A percentile compares a stretch with the other conserved stretches of the same genome.
Evolutionary conservation across 2,888 invertebrate genomes (phyloP).

Genomic region (Noctuana brunneofusca): DNA sequence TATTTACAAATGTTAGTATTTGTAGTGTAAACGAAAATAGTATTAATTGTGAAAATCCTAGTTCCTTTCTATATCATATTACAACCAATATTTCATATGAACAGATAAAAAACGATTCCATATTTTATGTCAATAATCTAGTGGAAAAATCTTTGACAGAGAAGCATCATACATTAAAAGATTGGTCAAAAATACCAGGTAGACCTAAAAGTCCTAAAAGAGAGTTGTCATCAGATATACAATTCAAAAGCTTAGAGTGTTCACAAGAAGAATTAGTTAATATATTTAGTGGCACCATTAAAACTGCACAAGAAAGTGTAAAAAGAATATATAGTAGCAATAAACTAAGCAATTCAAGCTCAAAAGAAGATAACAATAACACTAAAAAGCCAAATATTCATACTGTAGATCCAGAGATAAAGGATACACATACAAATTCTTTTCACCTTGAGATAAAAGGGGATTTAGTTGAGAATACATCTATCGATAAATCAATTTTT

Average conservation of each 20-base stretch:
- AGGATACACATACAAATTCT: neutral
- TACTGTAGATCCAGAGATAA: neutral
- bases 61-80: slow-evolving; percentile 50
- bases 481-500: neutral
- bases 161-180: slow-evolving; percentile 80
- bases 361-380: slow-evolving; percentile 2
- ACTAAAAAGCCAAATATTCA: neutral
- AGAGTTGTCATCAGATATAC: slow-evolving; percentile 44
- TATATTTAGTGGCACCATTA: slow-evolving; percentile 63
- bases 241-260: slow-evolving; percentile 61
- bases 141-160: slow-evolving; percentile 65
- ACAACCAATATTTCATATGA: slow-evolving; percentile 58
- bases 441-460: neutral
- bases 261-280: slow-evolving; percentile 65
- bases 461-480: neutral
- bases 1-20: slow-evolving; percentile 45
- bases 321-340: slow-evolving; percentile 26
- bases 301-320: slow-evolving; percentile 52
- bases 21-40: slow-evolving; percentile 4
- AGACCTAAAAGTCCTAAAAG: slow-evolving; percentile 81
- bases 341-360: neutral
- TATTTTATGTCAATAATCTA: slow-evolving; percentile 75
- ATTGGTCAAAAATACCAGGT: slow-evolving; percentile 85
- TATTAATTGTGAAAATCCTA: slow-evolving; percentile 33
- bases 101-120: slow-evolving; percentile 50